Conservation (phyloP, 2,888 invertebrate genomes). For the Trichopria drosophilae region DNA sequence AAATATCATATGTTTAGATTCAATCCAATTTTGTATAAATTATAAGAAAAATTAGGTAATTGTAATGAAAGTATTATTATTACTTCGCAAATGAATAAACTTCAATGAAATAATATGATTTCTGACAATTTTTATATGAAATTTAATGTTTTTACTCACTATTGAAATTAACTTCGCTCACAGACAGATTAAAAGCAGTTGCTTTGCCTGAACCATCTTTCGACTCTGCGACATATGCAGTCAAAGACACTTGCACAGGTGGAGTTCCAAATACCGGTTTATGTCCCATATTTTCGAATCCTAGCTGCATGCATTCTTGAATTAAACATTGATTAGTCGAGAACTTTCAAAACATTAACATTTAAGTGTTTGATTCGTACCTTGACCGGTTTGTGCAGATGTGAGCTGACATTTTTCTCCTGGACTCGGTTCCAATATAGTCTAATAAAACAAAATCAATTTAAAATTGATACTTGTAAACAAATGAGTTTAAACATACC, state of each 20-base stretch:
- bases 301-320: constrained; percentile 43
- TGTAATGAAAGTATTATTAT: too few relatives aligned
- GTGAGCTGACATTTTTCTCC: constrained; percentile 18
- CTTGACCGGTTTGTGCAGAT: constrained; percentile 38
- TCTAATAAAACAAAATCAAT: constrained; percentile 6
- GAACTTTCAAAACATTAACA: not conserved
- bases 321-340: too few relatives aligned
- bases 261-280: constrained; percentile 32
- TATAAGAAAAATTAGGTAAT: too few relatives aligned
- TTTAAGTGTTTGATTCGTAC: too few relatives aligned
- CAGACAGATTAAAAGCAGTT: constrained; percentile 51
- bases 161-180: constrained; percentile 43
- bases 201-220: constrained; percentile 30
- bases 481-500: constrained; percentile 36
- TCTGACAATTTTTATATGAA: not conserved
- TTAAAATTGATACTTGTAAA: not conserved
- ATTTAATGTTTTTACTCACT: constrained; percentile 39
- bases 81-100: too few relatives aligned
- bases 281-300: constrained; percentile 41
- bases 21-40: too few relatives aligned
- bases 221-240: constrained; percentile 42
- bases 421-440: not conserved
- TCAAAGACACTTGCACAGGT: constrained; percentile 42
- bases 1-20: too few relatives aligned
- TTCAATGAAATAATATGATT: not conserved